Evolutionary conservation across 2,888 invertebrate genomes (phyloP).

Genomic region (Callosobruchus maculatus): DNA sequence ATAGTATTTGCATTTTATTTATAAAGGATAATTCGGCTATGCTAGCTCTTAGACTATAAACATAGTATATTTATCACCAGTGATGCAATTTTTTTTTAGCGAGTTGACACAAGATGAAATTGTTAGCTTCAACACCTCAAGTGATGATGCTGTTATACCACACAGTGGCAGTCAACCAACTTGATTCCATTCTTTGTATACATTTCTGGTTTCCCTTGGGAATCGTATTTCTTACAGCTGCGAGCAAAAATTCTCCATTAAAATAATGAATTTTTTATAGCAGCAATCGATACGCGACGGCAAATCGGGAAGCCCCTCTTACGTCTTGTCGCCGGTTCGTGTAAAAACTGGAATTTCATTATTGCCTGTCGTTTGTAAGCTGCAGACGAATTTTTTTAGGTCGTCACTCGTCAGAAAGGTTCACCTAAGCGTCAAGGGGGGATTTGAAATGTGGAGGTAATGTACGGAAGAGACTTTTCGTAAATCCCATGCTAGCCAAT

Average conservation of each 20-base stretch:
- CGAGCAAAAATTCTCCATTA: background rate
- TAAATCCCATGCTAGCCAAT: background rate
- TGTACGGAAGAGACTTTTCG: background rate
- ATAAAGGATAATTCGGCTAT: no score
- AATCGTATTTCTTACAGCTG: background rate
- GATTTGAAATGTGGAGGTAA: background rate
- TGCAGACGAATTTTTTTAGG: background rate
- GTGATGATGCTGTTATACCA: no score
- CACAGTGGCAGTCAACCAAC: background rate
- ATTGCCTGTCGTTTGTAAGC: background rate
- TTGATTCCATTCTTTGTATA: background rate
- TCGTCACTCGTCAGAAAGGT: background rate
- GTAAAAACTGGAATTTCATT: background rate
- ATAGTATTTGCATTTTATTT: no score
- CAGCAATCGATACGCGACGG: background rate
- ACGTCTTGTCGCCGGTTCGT: background rate
- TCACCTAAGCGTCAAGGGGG: background rate
- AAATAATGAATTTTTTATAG: background rate
- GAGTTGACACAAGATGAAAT: no score
- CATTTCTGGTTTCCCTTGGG: background rate
- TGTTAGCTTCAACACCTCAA: no score
- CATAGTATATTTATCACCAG: no score
- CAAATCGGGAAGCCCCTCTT: background rate
- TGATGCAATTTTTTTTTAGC: no score
- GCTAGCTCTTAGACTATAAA: no score